Percentiles rank a stretch among this genome's conserved stretches.
Conservation (phyloP, 2,113 vertebrate species). For the Neofelis nebulosa region DNA sequence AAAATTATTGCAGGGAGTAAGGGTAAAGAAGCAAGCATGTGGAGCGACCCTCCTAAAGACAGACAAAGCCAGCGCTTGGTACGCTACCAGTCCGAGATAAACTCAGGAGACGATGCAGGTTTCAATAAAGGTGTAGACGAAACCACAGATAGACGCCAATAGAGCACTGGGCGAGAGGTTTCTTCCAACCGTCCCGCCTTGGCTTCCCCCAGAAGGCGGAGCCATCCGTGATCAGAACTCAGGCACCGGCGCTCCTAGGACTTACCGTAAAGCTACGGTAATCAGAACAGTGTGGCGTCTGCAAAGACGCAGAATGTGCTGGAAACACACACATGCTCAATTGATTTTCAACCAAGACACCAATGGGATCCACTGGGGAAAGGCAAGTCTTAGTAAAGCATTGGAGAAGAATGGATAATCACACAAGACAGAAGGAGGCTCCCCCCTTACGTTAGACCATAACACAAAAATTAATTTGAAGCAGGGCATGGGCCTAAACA, state of each 20-base stretch:
- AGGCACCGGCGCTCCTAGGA: rapidly evolving
- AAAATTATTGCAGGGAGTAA: neutral
- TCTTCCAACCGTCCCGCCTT: rapidly evolving
- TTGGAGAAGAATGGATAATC: neutral
- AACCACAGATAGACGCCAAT: rapidly evolving
- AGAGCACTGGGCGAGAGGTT: rapidly evolving
- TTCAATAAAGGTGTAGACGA: rapidly evolving
- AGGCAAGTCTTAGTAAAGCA: neutral
- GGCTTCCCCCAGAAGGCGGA: neutral
- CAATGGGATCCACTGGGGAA: neutral
- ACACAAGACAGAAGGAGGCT: neutral
- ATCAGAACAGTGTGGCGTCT: rapidly evolving
- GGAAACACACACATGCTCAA: neutral
- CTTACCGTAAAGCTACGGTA: neutral
- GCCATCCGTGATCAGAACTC: neutral
- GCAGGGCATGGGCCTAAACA: neutral
- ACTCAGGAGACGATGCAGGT: neutral
- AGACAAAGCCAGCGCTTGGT: rapidly evolving
- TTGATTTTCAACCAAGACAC: neutral
- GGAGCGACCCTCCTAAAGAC: rapidly evolving
- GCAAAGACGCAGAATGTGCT: neutral
- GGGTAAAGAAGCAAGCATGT: neutral
- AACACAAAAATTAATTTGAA: neutral
- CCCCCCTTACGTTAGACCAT: neutral
- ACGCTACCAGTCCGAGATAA: rapidly evolving